These are phyloP conservation scores for Phylloscopus collybita DNA, from an alignment of 2,797 vertebrate genomes.

Conservation along the genomic window DNA sequence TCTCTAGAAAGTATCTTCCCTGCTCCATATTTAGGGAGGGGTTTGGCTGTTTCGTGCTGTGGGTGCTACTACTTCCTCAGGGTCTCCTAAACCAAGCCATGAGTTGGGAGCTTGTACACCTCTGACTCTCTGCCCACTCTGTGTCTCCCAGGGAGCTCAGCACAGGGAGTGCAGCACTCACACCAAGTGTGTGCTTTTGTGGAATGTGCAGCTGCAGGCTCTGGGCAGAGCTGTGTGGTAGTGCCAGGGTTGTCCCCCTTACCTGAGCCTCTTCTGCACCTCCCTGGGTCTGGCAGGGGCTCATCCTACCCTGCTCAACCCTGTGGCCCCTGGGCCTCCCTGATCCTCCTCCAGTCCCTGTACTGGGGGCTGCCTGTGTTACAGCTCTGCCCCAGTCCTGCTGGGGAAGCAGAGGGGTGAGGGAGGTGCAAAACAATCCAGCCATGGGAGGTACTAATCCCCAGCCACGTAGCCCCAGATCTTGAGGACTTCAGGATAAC, in stretches of 20 bases:
- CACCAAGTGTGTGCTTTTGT: accelerated
- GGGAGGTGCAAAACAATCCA: not conserved
- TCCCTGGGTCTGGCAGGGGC: not conserved
- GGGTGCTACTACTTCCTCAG: not conserved
- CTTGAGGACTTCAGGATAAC: not conserved
- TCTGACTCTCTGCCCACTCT: not conserved
- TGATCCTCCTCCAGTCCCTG: not conserved
- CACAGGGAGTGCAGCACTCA: not conserved
- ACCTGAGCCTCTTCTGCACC: not conserved
- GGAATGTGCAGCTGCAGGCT: not conserved
- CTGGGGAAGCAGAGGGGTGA: not conserved
- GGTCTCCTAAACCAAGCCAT: not conserved
- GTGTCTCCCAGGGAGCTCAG: not conserved
- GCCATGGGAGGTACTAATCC: not conserved
- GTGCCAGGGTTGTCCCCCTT: not conserved
- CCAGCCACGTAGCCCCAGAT: not conserved
- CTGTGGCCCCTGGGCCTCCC: not conserved
- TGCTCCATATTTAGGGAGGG: not conserved
- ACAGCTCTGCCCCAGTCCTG: not conserved
- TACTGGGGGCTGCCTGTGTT: not conserved
- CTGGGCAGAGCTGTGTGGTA: not conserved
- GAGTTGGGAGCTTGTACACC: not conserved
- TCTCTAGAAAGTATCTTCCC: not conserved
- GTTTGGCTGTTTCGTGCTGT: not conserved
- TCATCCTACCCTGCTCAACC: not conserved